Percentiles rank a stretch among this genome's conserved stretches.
phyloP scores from a whole-genome alignment of 1,140 invertebrate genomes.

The Solen grandis region DNA sequence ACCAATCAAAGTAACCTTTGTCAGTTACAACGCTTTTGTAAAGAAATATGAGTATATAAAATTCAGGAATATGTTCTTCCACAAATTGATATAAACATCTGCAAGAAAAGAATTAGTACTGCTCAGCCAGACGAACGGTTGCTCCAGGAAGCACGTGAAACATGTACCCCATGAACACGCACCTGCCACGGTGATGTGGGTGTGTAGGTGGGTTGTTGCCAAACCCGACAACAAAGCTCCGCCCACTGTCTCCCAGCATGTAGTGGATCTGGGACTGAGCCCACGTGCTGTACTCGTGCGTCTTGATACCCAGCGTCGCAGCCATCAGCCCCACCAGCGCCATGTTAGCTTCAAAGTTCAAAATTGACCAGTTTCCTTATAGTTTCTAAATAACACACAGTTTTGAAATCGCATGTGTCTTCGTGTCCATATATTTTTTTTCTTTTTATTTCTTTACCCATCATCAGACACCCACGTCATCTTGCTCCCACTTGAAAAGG shows the following conservation, averaged over 20 bases:
- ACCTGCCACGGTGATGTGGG: constrained; percentile 74
- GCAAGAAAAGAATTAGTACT: no score
- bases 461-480: background rate
- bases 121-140: no score
- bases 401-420: background rate
- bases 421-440: background rate
- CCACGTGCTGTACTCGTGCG: constrained; percentile 81
- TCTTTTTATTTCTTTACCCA: background rate
- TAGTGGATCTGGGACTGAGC: constrained; percentile 85
- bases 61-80: no score
- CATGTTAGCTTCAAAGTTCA: constrained; percentile 72
- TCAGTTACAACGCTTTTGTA: no score
- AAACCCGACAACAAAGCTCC: constrained; percentile 86
- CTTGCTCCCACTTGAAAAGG: no score
- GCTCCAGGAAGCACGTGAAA: no score
- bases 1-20: no score
- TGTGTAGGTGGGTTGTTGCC: constrained; percentile 84
- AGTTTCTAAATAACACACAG: background rate
- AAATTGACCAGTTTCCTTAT: background rate
- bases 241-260: constrained; percentile 84
- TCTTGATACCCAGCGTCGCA: constrained; percentile 67
- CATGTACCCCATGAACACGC: no score
- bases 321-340: constrained; percentile 74
- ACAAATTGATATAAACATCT: no score
- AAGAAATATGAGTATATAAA: no score